These are phyloP conservation scores for Campylomormyrus numenius DNA, from an alignment of 2,113 vertebrate species.

Conservation along the genomic window DNA sequence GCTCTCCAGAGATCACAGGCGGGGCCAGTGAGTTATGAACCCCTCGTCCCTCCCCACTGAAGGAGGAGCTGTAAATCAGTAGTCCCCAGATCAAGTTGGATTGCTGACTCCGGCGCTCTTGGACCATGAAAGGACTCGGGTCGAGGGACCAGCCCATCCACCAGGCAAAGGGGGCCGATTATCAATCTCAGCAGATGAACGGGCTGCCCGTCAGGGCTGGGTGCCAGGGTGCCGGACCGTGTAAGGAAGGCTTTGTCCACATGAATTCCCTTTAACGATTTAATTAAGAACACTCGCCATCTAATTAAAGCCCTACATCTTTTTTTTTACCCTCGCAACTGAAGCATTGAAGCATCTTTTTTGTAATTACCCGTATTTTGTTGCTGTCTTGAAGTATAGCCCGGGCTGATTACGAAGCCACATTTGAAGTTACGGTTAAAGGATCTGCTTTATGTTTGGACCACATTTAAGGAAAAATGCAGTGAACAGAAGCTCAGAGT, in stretches of 20 bases:
- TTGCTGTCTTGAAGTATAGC: not conserved
- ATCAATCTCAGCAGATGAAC: conserved; percentile 55
- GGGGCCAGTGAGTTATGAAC: conserved; percentile 20
- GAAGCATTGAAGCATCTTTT: conserved; percentile 7
- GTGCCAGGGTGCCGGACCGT: conserved; percentile 35
- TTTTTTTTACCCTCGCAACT: not conserved
- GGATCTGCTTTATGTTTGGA: not conserved
- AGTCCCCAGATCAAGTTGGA: conserved; percentile 20
- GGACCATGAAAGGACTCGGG: conserved; percentile 21
- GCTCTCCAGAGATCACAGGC: not conserved
- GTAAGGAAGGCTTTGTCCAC: conserved; percentile 45
- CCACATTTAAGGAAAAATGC: not conserved
- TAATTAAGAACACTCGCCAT: conserved; percentile 41
- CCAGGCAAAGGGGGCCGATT: conserved; percentile 47
- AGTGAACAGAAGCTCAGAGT: not conserved
- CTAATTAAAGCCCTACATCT: conserved; percentile 37
- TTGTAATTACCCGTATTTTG: not conserved
- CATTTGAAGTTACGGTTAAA: not conserved
- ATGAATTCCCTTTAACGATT: conserved; percentile 39
- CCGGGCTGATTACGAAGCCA: not conserved
- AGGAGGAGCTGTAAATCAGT: conserved; percentile 35
- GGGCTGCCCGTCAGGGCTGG: conserved; percentile 40
- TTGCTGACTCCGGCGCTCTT: conserved; percentile 44
- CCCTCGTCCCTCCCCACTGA: not conserved
- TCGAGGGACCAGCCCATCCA: conserved; percentile 32